A percentile compares a stretch with the other conserved stretches of the same genome.
Evolutionary conservation across 2,888 invertebrate species (phyloP).

Genomic region (Desoria tigrina): DNA sequence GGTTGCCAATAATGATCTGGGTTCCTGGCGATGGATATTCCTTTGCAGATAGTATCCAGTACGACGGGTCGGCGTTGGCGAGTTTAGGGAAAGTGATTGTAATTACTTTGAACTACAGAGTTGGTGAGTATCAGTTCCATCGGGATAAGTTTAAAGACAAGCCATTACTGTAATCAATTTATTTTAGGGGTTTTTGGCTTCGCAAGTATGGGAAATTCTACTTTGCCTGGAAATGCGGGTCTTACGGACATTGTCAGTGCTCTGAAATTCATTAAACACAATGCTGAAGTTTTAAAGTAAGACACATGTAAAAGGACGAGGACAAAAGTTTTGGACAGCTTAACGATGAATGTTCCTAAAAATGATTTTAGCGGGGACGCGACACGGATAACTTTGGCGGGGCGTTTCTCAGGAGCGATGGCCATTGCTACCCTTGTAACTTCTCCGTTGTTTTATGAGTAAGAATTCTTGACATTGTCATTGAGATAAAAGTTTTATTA

Average conservation of each 20-base stretch:
- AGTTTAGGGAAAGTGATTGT: constrained; percentile 60
- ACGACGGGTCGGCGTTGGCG: constrained; percentile 61
- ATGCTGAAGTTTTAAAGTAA: constrained; percentile 54
- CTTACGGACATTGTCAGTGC: constrained; percentile 56
- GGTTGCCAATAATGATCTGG: constrained; percentile 54
- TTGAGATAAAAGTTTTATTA: too few relatives aligned
- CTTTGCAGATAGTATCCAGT: constrained; percentile 60
- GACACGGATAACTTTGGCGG: constrained; percentile 55
- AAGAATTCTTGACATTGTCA: too few relatives aligned
- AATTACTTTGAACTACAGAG: constrained; percentile 62
- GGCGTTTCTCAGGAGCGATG: constrained; percentile 55
- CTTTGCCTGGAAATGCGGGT: constrained; percentile 55
- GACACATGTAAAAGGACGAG: too few relatives aligned
- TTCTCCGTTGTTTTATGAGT: constrained; percentile 32
- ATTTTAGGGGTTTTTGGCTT: constrained; percentile 55
- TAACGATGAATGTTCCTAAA: too few relatives aligned
- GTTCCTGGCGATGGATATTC: constrained; percentile 57
- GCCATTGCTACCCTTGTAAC: constrained; percentile 52
- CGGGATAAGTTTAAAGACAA: too few relatives aligned
- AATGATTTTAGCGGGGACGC: constrained; percentile 53
- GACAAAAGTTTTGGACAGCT: too few relatives aligned
- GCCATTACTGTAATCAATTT: too few relatives aligned
- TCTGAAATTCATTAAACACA: constrained; percentile 55
- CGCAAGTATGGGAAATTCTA: constrained; percentile 52
- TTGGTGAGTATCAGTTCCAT: too few relatives aligned